Evolutionary conservation across 1,140 invertebrate genomes (phyloP), one percentile per base, ranked within the genome.

Genomic region (Monomorium pharaonis): DNA sequence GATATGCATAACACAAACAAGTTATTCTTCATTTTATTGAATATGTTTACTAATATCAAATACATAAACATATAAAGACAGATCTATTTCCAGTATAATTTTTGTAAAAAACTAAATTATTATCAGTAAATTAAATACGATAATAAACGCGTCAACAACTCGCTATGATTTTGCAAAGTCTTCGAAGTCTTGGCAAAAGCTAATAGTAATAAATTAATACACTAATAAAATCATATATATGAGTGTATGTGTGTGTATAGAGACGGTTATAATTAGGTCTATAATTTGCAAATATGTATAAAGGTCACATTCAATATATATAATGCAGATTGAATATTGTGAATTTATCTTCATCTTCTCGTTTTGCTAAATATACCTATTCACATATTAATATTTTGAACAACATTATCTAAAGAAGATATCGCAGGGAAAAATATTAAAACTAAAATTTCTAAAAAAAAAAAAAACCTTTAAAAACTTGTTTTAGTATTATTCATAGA

Each of bases 111-210:
- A 24, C 21, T n/a, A 14, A 62, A 49, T 47, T 77, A 63, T 47
- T 62, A 42, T 63, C 24, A 77, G 18, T 47, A 21, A 10, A 60
- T 7, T n/a, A 37, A 76, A 77, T 33, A 21, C 7, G 27, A n/a
- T 10, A 56, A 37, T 47, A 63, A 77, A 49, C 2, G 30, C 14
- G 37, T 47, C 37, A 80, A 69, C 44, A 77, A 65, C 21, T 75
- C 18, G 21, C 54, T 44, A 27, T 9, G 14, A 42, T 44, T 76
- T 76, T 42, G 21, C 24, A n/a, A 12, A 49, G 30, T 33, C 9
- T 12, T 58, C 9, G 9, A 74, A 16, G 18, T 16, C 30, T 54
- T 74, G 30, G 49, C 47, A 56, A 21, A 14, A 37, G 47, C 30
- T 37, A 24, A 37, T 16, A n/a, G 18, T n/a, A 21, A 54, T 49